phyloP scores from a whole-genome alignment of 2,113 vertebrate genomes.

The Megaceryle maxima region DNA sequence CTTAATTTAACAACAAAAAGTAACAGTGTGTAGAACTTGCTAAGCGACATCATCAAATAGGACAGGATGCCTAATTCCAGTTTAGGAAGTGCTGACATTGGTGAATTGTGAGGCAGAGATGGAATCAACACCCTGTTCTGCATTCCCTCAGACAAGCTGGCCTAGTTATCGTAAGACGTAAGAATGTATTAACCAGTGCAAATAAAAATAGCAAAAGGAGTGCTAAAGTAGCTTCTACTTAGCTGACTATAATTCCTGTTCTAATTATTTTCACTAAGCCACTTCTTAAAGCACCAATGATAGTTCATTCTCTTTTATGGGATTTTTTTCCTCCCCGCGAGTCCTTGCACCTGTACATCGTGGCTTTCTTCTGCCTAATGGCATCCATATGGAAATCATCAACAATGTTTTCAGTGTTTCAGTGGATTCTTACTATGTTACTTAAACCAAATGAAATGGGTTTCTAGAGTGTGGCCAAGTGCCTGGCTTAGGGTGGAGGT shows the following conservation, averaged over 20 bases:
- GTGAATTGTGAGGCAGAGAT: slow-evolving; percentile 34
- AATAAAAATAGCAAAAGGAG: slow-evolving; percentile 42
- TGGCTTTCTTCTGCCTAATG: background rate
- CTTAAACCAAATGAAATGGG: background rate
- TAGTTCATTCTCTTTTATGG: background rate
- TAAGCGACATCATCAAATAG: background rate
- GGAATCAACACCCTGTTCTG: slow-evolving; percentile 28
- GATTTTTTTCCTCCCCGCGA: background rate
- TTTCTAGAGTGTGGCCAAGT: background rate
- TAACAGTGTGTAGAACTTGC: background rate
- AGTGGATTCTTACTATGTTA: accelerated
- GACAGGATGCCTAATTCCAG: background rate
- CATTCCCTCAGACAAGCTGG: slow-evolving; percentile 1
- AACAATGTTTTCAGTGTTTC: background rate
- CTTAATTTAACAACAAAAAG: background rate
- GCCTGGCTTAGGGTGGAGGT: background rate
- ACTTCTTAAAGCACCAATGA: background rate
- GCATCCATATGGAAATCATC: background rate
- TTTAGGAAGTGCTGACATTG: slow-evolving; percentile 31
- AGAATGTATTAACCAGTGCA: slow-evolving; percentile 43
- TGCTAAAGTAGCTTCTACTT: background rate
- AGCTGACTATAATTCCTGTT: slow-evolving; percentile 14
- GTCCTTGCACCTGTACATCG: background rate
- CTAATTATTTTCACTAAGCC: slow-evolving; percentile 1
- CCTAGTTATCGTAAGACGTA: slow-evolving; percentile 9